Conservation (phyloP, 2,113 vertebrate species). For the Zootoca vivipara region DNA sequence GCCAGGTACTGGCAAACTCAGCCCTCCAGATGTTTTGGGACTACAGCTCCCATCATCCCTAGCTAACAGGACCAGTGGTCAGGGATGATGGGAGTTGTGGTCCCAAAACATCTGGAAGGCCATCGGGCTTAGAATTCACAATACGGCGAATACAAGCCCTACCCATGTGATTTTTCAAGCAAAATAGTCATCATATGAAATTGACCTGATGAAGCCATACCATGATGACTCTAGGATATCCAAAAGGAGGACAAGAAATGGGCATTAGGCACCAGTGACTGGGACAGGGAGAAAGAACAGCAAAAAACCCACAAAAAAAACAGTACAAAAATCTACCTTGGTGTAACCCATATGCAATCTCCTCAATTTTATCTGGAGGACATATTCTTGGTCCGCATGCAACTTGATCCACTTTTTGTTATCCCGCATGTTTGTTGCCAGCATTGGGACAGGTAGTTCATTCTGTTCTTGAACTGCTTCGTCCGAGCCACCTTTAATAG, state of each 20-base stretch:
- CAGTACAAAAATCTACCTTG: slow-evolving; percentile 79
- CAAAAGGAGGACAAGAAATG: not conserved
- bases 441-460: slow-evolving; percentile 76
- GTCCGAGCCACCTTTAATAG: slow-evolving; percentile 92
- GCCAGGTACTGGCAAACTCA: no score
- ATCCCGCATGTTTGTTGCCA: slow-evolving; percentile 73
- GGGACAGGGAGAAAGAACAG: slow-evolving; percentile 23
- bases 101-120: no score
- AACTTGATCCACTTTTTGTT: slow-evolving; percentile 86
- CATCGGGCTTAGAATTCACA: no score
- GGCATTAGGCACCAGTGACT: not conserved
- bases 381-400: slow-evolving; percentile 97
- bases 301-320: no score
- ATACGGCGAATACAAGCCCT: not conserved
- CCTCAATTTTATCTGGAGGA: slow-evolving; percentile 89
- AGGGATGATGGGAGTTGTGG: no score
- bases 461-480: slow-evolving; percentile 72
- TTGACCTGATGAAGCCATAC: not conserved
- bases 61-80: no score
- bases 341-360: slow-evolving; percentile 81
- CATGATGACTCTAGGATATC: not conserved
- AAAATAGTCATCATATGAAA: not conserved
- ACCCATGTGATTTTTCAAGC: not conserved
- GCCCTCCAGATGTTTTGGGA: no score
- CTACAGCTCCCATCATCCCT: no score